Base-by-base conservation (phyloP, 2,797 vertebrate species). In the Melanotaenia boesemani region DNA sequence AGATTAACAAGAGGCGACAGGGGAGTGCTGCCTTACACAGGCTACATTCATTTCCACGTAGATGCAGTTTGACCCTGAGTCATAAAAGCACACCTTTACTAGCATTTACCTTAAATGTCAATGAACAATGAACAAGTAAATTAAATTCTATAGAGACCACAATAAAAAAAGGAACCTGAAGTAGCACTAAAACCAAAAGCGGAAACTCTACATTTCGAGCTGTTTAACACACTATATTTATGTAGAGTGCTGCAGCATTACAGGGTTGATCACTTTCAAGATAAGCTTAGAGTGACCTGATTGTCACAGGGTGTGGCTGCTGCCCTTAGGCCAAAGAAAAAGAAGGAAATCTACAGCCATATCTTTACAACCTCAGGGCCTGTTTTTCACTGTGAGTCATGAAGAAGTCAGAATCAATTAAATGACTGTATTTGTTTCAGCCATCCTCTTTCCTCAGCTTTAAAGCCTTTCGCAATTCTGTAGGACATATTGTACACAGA, bases 271-370 rank as follows among this genome's bases (percentile, higher is more conserved):
- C 70, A 71, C 44, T 50, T 59, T 79, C 22, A 67, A 75, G 79
- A 82, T 84, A 76, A 80, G 60, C 37, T 80, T 10, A 20, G 36
- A 58, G 59, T 61, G 50, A 70, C 67, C 67, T 76, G 79, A 80
- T 86, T 69, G 70, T 82, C 57, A 64, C 41, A 75, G 67, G 86
- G 85, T 80, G 83, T 4, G 71, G 70, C 61, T 65, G 32, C 16
- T 32, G 54, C 46, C 79, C 68, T 55, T 22, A n/a, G 64, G 79
- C 36, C 32, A 36, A 59, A 72, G 59, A 76, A 84, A 76, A 63
- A 59, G 5, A 28, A 56, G 24, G 52, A 70, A 54, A 30, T 7
- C 15, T 36, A 32, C 11, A 52, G 4, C 30, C 22, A 65, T 5
- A 50, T 36, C 2, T 36, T 37, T 16, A 50, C 8, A 67, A 26